Conservation (phyloP, 2,113 vertebrate species). For the Pseudopipra pipra region DNA sequence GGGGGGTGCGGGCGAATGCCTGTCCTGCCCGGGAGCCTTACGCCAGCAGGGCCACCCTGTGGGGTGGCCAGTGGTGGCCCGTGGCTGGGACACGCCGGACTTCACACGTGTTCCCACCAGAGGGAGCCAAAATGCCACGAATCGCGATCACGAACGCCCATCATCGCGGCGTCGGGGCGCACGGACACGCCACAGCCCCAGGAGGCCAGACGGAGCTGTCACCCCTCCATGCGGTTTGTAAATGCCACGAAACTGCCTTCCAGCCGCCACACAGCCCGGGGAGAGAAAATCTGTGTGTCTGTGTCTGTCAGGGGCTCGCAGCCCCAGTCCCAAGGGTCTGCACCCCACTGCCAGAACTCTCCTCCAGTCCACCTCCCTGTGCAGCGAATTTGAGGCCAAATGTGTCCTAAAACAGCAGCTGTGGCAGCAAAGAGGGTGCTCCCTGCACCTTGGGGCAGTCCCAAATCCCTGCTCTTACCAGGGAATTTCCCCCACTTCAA, state of each 20-base stretch:
- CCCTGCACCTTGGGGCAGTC: rapidly evolving
- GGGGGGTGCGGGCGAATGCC: background rate
- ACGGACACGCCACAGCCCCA: background rate
- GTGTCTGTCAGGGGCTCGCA: rapidly evolving
- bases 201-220: background rate
- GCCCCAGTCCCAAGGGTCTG: rapidly evolving
- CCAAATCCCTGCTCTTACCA: rapidly evolving
- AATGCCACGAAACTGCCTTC: background rate
- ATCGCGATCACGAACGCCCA: background rate
- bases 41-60: background rate
- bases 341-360: rapidly evolving
- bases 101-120: background rate
- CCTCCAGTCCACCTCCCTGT: background rate
- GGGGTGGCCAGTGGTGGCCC: background rate
- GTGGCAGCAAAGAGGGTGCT: background rate
- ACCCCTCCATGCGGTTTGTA: background rate
- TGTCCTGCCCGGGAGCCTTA: background rate
- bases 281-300: rapidly evolving
- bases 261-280: background rate
- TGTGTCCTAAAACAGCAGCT: background rate
- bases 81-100: background rate
- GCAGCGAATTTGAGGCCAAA: rapidly evolving
- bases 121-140: slow-evolving; percentile 19
- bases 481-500: background rate
- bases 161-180: background rate